These are phyloP conservation scores for Protosalanx chinensis DNA, from an alignment of 2,797 vertebrate species.

Conservation along the genomic window DNA sequence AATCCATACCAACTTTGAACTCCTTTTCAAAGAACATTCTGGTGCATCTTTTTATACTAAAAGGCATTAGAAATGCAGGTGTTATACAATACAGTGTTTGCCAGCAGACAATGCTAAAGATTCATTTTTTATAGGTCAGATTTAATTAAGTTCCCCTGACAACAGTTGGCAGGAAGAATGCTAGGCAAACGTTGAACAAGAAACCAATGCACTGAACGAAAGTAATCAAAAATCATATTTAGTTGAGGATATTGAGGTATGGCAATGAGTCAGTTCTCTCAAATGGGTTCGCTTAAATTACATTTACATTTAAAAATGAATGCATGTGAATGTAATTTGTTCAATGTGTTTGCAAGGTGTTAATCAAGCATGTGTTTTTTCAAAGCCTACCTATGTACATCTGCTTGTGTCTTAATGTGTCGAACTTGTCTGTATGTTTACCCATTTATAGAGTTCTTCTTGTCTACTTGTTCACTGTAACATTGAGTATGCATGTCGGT, in stretches of 20 bases:
- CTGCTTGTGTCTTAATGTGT: conserved; percentile 1
- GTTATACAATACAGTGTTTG: conserved; percentile 8
- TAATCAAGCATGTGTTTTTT: no score
- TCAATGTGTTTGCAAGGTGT: not conserved
- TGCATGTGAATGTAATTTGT: no score
- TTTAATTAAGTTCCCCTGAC: conserved; percentile 53
- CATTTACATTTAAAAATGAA: no score
- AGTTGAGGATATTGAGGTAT: no score
- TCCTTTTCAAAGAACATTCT: conserved; percentile 15
- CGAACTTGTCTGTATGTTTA: conserved; percentile 1
- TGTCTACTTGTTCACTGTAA: no score
- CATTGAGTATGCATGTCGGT: conserved; percentile 13
- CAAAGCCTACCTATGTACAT: conserved; percentile 6
- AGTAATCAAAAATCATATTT: no score
- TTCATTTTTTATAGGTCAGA: conserved; percentile 53
- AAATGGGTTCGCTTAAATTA: not conserved
- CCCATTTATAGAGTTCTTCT: no score
- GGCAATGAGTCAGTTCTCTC: not conserved
- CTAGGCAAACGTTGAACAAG: conserved; percentile 43
- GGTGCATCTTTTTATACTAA: conserved; percentile 31
- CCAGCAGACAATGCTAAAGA: conserved; percentile 27
- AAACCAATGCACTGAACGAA: conserved; percentile 24
- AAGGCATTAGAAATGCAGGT: conserved; percentile 22
- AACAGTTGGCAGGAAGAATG: conserved; percentile 47
- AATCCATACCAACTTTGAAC: conserved; percentile 20